These are phyloP conservation scores for Caenorhabditis drosophilae DNA, from an alignment of 2,888 invertebrate species.

Conservation along the genomic window DNA sequence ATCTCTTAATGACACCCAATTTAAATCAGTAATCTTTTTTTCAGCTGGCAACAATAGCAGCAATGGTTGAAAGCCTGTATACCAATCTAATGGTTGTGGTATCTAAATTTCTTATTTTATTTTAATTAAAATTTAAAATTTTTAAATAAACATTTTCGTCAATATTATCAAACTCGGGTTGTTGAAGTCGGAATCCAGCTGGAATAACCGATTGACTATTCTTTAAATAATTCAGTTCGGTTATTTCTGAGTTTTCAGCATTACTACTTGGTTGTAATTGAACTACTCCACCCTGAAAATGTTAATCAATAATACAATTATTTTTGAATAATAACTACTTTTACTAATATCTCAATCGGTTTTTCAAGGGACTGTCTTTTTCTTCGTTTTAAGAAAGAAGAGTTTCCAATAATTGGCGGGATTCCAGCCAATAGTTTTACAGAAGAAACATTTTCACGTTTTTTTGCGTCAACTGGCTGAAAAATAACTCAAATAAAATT, in stretches of 20 bases:
- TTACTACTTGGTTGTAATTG: constrained; percentile 27
- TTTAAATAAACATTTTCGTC: constrained; percentile 34
- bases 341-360: constrained; percentile 38
- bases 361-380: constrained; percentile 9
- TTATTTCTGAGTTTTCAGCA: constrained; percentile 9
- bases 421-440: constrained; percentile 32
- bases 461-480: constrained; percentile 43
- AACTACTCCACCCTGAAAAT: constrained; percentile 31
- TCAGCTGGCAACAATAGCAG: constrained; percentile 61
- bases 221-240: constrained; percentile 7
- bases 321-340: constrained; percentile 6
- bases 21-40: constrained; percentile 47
- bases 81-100: constrained; percentile 61
- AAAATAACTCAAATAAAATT: neutral
- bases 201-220: constrained; percentile 5
- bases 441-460: constrained; percentile 29
- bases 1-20: constrained; percentile 66
- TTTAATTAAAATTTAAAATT: neutral
- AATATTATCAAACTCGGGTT: constrained; percentile 40
- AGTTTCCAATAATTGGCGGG: constrained; percentile 30
- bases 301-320: neutral
- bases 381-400: neutral
- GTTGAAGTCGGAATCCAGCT: constrained; percentile 31
- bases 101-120: constrained; percentile 6
- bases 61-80: constrained; percentile 64